Base-by-base conservation (phyloP, 2,888 invertebrate genomes). In the Pediacus dermestoides region DNA sequence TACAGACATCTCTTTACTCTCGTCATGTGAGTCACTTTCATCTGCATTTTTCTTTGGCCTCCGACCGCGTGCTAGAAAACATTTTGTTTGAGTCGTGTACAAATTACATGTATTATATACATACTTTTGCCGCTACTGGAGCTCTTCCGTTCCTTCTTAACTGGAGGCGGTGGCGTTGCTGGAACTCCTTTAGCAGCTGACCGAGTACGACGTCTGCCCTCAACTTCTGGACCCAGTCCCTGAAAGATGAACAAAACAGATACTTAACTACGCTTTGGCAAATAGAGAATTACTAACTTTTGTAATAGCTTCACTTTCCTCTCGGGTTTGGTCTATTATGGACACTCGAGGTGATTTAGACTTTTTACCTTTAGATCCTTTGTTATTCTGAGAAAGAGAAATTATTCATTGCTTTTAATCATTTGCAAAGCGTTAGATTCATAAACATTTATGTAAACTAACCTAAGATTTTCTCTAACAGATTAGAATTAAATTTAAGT, bases 201-300 rank as follows among this genome's bases (percentile, higher is more conserved):
- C 18, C 77, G 67, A 4, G 77, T 77, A 33, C 76, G 70, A 44
- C 77, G 71, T 44, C 76, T 67, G 2, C 76, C 76, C 48, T 77
- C 76, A 6, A 74, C 67, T 52, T 76, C 75, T 2, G 72, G 69
- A 43, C 70, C 72, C 44, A 75, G 58, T 44, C 71, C 73, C 75
- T 75, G 52, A 21, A 55, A 58, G 21, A 10, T 14, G 2, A 27
- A 12, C 15, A 32, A 39, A 3, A 16, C 18, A 22, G 25, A 22
- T 7, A 21, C 16, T 11, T 15, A 11, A 22, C 3, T 30, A 8
- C 22, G 16, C 14, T n/a, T 26, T 27, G 9, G 10, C 13, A 23
- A 33, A 4, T 18, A 36, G 2, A 12, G 25, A n/a, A 26, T 28
- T n/a, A 41, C 45, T 44, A 55, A 74, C 75, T 70, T 75, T 75